Conservation (phyloP, 2,797 vertebrate species). For the Carcharodon carcharias region DNA sequence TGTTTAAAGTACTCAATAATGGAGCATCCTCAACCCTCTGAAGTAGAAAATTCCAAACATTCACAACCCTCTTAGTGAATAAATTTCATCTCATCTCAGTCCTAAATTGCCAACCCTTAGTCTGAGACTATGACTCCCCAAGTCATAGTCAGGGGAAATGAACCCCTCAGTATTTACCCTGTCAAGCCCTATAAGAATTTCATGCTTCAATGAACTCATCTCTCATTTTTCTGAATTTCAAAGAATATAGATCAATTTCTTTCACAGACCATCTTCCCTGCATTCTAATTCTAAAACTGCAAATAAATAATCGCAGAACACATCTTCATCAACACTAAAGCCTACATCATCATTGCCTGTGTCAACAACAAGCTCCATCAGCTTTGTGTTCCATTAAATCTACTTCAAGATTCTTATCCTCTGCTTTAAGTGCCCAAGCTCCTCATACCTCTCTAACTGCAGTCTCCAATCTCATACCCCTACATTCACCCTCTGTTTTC, state of each 20-base stretch:
- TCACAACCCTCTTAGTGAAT: background rate
- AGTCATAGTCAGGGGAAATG: background rate
- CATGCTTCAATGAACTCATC: background rate
- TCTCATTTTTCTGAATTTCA: background rate
- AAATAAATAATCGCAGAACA: background rate
- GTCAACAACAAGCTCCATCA: background rate
- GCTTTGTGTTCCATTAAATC: background rate
- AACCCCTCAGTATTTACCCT: background rate
- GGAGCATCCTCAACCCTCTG: background rate
- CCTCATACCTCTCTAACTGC: too few species aligned
- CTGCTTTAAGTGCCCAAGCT: too few species aligned
- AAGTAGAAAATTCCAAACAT: background rate
- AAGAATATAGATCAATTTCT: background rate
- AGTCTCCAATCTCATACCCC: background rate
- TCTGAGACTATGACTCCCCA: background rate
- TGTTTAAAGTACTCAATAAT: background rate
- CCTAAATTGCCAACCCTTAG: background rate
- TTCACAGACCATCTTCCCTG: background rate
- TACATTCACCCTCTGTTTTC: background rate
- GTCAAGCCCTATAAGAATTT: background rate
- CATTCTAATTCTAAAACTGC: background rate
- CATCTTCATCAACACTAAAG: background rate
- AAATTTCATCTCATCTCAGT: background rate
- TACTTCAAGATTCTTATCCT: too few species aligned
- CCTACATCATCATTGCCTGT: too few species aligned